Base-by-base conservation (phyloP, 2,888 invertebrate species). In the Drosophila niveifrons region DNA sequence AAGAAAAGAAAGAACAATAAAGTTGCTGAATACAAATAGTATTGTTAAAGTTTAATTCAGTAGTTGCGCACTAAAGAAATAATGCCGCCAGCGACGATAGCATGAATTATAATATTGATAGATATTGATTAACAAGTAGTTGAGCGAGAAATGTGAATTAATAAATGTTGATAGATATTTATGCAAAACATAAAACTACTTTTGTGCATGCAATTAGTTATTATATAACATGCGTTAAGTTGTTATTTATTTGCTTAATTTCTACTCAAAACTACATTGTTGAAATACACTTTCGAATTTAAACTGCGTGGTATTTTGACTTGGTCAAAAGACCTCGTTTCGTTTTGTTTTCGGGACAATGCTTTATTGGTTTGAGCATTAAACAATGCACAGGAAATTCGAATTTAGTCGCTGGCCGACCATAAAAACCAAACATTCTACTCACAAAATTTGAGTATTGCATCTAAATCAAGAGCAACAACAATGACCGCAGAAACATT, bases 311-410 rank as follows among this genome's bases (percentile, higher is more conserved):
- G 57, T 47, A 36, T 72, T 68, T 56, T 52, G 72, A 58, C 59
- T 61, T 73, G 73, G 47, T 18, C 41, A 43, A 68, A 52, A 7
- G 18, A 34, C 11, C 28, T 9, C 23, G 23, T 23, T 23, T 23
- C 23, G 29, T 4, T 17, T 18, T 18, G 23, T 15, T 31, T 18
- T 46, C 28, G 43, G 48, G 52, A 51, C 63, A 43, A 9, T 34
- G 31, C 13, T 76, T 67, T 48, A 28, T 34, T 41, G 58, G 57
- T 61, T 39, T 50, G 61, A 13, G 79, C 53, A 44, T 55, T 61
- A 53, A 66, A 79, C 79, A 79, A 81, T 78, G 66, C 55, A 51
- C 75, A 79, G 78, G 78, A 79, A 79, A 81, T 69, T 78, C 69
- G 63, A 56, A 75, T 79, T 79, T 81, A 81, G 64, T 44, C 64